Evolutionary conservation across 2,888 invertebrate species (phyloP), one percentile per base, ranked within the genome.

Genomic region (Hetaerina titia): DNA sequence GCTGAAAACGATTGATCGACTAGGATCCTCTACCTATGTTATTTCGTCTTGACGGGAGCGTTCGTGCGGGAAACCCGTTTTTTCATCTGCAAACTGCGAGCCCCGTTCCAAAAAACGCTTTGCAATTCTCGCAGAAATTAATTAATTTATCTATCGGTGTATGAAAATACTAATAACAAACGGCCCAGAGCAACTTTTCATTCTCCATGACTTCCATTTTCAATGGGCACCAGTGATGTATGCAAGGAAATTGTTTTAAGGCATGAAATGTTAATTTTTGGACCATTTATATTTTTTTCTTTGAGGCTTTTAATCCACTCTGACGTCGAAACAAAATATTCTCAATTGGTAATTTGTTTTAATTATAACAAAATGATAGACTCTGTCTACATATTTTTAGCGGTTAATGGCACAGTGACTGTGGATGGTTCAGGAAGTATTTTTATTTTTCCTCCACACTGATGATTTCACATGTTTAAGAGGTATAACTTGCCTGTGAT

Each of bases 1-100:
- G n/a, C 90, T 63, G 31, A 11, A 69, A 57, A 74, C 92, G 92
- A 74, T 69, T 74, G 92, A 92, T 92, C 92, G 92, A 74, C 92
- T 69, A 31, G 19, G 74, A 74, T 81, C 81, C 81, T 31, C 81
- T 7, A 57, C 56, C 69, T n/a, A 22, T 57, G 92, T 74, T 74
- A 69, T 92, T 92, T 56, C n/a, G 92, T 64, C 57, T 63, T 22
- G 58, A 57, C 57, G 89, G 57, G 89, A 89, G 57, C 45, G n/a
- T 64, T 64, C 64, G 45, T 45, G 64, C 17, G 45, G 90, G 45
- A 57, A 92, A 92, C 56, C 69, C 57, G 31, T 64, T 74, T 92
- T n/a, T 69, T 92, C 69, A 92, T 92, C 57, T 22, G 22, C 19
- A 92, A 74, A 92, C 60, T 45, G 25, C 17, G 17, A 45, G 9